Conservation (phyloP, 2,113 vertebrate genomes). For the Alectura lathami region DNA sequence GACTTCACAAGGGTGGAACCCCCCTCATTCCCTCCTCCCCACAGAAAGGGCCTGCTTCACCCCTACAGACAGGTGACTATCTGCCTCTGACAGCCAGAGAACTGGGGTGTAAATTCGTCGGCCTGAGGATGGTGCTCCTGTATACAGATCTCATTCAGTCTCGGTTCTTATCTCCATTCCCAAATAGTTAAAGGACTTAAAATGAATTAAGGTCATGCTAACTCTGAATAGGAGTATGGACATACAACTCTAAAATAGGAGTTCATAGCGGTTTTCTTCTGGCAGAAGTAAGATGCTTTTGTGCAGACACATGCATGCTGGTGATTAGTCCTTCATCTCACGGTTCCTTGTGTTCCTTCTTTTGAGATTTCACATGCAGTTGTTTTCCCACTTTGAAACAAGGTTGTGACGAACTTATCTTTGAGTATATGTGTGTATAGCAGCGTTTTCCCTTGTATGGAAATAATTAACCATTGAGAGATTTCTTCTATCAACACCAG, state of each 20-base stretch:
- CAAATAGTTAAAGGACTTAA: not conserved
- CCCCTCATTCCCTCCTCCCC: not conserved
- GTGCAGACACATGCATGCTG: not conserved
- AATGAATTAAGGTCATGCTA: not conserved
- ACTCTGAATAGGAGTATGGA: not conserved
- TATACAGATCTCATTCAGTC: not conserved
- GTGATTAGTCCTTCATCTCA: not conserved
- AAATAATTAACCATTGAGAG: not conserved
- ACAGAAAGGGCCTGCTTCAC: not conserved
- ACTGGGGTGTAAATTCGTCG: not conserved
- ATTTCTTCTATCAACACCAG: not conserved
- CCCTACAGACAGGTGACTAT: accelerated
- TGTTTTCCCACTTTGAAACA: not conserved
- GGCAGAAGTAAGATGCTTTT: not conserved
- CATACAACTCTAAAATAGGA: not conserved
- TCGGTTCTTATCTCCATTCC: not conserved
- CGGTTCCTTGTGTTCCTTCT: not conserved
- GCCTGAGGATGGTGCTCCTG: not conserved
- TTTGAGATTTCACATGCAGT: not conserved
- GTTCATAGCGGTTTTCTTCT: not conserved
- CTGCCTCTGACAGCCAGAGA: not conserved
- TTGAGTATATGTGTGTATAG: not conserved
- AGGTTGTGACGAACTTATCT: not conserved
- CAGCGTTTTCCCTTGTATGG: not conserved
- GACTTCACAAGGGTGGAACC: not conserved